Evolutionary conservation across 2,797 vertebrate species (phyloP).

Genomic region (Potorous gilbertii): DNA sequence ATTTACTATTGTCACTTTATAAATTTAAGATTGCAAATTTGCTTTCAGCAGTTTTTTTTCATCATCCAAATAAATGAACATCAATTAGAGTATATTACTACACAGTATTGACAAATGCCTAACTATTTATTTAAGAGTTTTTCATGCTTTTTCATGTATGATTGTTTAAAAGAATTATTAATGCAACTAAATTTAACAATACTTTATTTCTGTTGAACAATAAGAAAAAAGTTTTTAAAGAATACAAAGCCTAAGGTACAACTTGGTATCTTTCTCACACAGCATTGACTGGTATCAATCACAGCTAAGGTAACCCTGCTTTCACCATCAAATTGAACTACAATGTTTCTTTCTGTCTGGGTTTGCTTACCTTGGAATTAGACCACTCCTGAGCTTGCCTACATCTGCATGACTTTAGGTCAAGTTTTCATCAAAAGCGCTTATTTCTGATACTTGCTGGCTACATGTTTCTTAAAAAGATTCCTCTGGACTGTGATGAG

Average conservation of each 20-base stretch:
- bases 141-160: not conserved
- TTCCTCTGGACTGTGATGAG: not conserved
- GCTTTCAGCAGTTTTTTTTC: not conserved
- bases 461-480: not conserved
- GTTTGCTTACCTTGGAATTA: not conserved
- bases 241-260: not conserved
- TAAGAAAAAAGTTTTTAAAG: not conserved
- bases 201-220: not conserved
- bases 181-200: not conserved
- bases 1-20: constrained; percentile 52
- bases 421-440: not conserved
- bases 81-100: not conserved
- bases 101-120: not conserved
- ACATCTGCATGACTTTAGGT: not conserved
- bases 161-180: not conserved
- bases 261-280: not conserved
- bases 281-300: not conserved
- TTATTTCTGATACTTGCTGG: not conserved
- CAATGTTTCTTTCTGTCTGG: not conserved
- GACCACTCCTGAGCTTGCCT: not conserved
- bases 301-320: not conserved
- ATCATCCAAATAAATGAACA: not conserved
- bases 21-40: constrained; percentile 60
- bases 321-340: not conserved
- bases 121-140: not conserved